A percentile compares a stretch with the other conserved stretches of the same genome.
phyloP scores from a whole-genome alignment of 2,888 invertebrate genomes.

The Sipunculus nudus region DNA sequence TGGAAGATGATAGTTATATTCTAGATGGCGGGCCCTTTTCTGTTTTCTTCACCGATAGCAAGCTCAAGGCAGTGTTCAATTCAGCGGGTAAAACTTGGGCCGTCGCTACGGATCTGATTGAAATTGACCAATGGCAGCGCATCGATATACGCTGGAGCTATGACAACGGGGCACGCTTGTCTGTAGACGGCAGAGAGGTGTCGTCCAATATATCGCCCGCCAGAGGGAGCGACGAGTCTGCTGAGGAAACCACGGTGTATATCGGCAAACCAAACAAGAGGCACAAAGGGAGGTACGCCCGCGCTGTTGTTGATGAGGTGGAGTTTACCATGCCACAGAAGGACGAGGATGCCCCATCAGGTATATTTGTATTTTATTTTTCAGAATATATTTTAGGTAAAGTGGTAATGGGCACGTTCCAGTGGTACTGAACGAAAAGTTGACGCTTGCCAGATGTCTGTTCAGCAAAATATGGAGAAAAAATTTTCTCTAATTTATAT shows the following conservation, averaged over 20 bases:
- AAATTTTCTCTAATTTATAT: too few species aligned
- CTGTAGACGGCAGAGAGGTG: constrained; percentile 47
- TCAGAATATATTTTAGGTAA: neutral
- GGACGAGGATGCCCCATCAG: constrained; percentile 37
- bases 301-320: constrained; percentile 58
- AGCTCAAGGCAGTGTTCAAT: constrained; percentile 45
- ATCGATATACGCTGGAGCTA: constrained; percentile 61
- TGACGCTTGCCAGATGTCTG: too few species aligned
- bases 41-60: constrained; percentile 52
- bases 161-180: constrained; percentile 54
- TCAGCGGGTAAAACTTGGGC: constrained; percentile 45
- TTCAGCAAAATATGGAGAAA: too few species aligned
- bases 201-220: too few species aligned
- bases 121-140: constrained; percentile 52
- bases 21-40: constrained; percentile 56
- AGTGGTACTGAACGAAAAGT: too few species aligned
- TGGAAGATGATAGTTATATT: constrained; percentile 50
- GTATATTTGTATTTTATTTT: neutral
- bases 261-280: constrained; percentile 46
- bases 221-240: too few species aligned
- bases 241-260: constrained; percentile 34
- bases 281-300: constrained; percentile 38
- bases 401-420: too few species aligned
- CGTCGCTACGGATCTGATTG: constrained; percentile 43
- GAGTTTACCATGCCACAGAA: constrained; percentile 59